Base-by-base conservation (phyloP, 35 echinoderm and acorn worm genomes). In the Patiria miniata region DNA sequence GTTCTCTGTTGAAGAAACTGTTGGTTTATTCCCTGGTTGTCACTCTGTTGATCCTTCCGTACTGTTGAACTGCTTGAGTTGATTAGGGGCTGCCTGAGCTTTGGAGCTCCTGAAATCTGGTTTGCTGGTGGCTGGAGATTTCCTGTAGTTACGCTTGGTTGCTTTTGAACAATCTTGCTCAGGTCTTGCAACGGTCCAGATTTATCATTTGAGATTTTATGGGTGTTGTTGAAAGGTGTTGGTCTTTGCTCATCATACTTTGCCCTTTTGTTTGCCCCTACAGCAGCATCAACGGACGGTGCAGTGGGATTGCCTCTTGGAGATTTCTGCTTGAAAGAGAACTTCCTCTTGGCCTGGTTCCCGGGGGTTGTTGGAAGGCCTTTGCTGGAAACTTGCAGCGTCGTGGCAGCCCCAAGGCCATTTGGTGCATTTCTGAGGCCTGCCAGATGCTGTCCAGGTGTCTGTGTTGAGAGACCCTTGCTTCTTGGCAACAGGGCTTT, bases 301-400 rank as follows among this genome's bases (percentile, higher is more conserved):
- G 14, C 34, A 34, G 34, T 73, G 65, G 65, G 3, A 73, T 32
- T 73, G 29, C 26, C 57, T 60, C 28, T 22, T 73, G 65, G 65
- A 28, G 65, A 73, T 23, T 73, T 73, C 12, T 26, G 65, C 15
- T 73, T 73, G 65, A 73, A 73, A 73, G 65, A 73, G 34, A 73
- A 73, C 34, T 36, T 73, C 34, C 65, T 73, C 65, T 73, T 30
- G 65, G 65, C 10, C 14, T 14, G 65, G 9, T 73, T 73, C 30
- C 26, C 65, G 0, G 65, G 34, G 29, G 65, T 36, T 47, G 42
- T 47, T 4, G 42, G 12, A 47, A 47, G 42, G 42, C 12, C 42
- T 47, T 47, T 47, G 42, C 12, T 47, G 42, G 42, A 6, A 12
- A 47, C 42, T 47, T 47, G 42, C 42, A 47, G 42, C 12, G 42